Conservation (phyloP, 2,888 invertebrate genomes). For the Pammene fasciana region DNA sequence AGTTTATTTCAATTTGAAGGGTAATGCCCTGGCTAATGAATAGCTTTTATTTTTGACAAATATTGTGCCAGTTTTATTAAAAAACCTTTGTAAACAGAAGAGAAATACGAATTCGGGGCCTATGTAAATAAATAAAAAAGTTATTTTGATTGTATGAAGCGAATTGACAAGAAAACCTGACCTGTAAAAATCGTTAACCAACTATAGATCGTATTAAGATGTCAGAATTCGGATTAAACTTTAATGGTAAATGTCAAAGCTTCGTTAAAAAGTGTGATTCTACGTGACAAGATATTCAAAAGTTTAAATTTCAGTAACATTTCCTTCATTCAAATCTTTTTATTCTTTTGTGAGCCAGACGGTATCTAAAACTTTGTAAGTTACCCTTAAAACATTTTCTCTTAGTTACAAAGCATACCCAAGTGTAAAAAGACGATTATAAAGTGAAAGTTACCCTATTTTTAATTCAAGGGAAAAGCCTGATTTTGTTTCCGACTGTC, state of each 20-base stretch:
- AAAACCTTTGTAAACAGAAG: neutral
- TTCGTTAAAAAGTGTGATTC: neutral
- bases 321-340: neutral
- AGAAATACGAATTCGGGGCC: neutral
- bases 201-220: too few relatives aligned
- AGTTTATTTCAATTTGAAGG: neutral
- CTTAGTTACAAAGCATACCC: conserved; percentile 14
- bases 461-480: neutral
- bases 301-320: neutral
- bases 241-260: too few relatives aligned
- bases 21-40: neutral
- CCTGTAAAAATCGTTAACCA: neutral
- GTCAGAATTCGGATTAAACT: too few relatives aligned
- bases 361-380: neutral
- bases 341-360: neutral
- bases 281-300: neutral
- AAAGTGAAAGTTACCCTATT: conserved; percentile 17
- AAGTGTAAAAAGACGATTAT: conserved; percentile 23
- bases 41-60: neutral
- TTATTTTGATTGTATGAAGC: too few relatives aligned
- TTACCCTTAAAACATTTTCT: conserved; percentile 3
- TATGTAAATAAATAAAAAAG: neutral
- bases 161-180: too few relatives aligned
- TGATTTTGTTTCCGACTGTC: neutral
- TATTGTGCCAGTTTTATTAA: neutral